Conservation (phyloP, 2,888 invertebrate genomes). For the Steinernema carpocapsae region DNA sequence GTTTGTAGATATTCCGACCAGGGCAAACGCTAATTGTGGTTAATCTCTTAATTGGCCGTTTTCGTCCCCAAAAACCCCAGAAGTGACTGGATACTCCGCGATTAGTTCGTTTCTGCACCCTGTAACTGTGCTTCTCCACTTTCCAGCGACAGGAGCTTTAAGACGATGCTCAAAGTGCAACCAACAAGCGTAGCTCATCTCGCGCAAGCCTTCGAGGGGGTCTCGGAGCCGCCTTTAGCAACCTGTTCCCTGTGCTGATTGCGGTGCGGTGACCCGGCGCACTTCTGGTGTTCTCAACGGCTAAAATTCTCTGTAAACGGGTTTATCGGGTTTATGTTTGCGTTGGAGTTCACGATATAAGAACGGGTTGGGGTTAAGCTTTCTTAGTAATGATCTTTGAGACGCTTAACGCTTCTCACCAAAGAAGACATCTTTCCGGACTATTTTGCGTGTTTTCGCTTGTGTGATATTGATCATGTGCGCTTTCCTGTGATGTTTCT, state of each 20-base stretch:
- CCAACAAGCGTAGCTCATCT: neutral
- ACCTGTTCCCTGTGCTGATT: constrained; percentile 21
- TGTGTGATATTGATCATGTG: neutral
- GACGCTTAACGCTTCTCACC: neutral
- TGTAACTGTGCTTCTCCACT: neutral
- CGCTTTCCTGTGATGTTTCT: no score
- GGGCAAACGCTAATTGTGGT: neutral
- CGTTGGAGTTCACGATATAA: constrained; percentile 20
- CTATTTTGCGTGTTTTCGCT: neutral
- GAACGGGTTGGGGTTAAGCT: constrained; percentile 26
- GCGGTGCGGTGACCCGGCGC: constrained; percentile 34
- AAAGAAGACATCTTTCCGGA: neutral
- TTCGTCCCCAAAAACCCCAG: neutral
- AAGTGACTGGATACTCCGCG: no score
- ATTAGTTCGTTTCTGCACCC: neutral
- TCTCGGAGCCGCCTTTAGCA: constrained; percentile 29
- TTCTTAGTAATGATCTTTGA: neutral
- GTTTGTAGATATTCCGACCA: neutral
- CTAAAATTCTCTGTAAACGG: constrained; percentile 23
- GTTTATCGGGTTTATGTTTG: constrained; percentile 31
- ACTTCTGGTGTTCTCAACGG: constrained; percentile 27
- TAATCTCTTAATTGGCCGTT: neutral
- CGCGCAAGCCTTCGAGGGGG: constrained; percentile 1
- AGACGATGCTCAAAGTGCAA: constrained; percentile 20
- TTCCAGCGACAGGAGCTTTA: neutral